Evolutionary conservation across 2,888 invertebrate genomes (phyloP), one percentile per base, ranked within the genome.

Genomic region (Marasmarcha lunaedactyla): DNA sequence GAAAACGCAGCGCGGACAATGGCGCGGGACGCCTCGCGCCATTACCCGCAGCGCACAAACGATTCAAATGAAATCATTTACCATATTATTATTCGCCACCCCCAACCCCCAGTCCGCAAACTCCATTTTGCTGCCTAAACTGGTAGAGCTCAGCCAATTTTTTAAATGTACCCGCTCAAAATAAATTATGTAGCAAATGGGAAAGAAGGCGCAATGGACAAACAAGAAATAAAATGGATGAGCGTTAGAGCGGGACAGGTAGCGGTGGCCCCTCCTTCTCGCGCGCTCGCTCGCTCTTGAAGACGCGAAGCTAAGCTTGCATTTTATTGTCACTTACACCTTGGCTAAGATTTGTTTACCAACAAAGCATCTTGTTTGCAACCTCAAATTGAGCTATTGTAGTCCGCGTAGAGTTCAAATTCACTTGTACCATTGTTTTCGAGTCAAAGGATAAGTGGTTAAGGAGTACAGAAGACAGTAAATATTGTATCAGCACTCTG

Each of bases 311-410:
- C 70, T 76, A 76, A 78, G 72, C 73, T 74, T 63, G 71, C 76
- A 62, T 78, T 81, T 78, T 81, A 77, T 79, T 79, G 81, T 79
- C 81, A 79, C 79, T 79, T 79, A 81, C 71, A 78, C 77, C 78
- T 67, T 58, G 49, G 42, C 70, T 58, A 70, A 72, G 68, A 67
- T 73, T 73, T 69, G 64, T 72, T 72, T 68, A 59, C 63, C 49
- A 48, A 55, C 54, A 45, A 52, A 62, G 47, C 46, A 54, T 54
- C 49, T 54, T 47, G 46, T 46, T 51, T 45, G 46, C 51, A 52
- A 58, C 46, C 55, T 51, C 48, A 38, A 20, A 43, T 44, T 40
- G 42, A 51, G 54, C 54, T 61, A 52, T 48, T 41, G 35, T 26
- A 40, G 38, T 9, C 1, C 25, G 1, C 2, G 20, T 57, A 71